A percentile compares a stretch with the other conserved stretches of the same genome.
These are phyloP conservation scores for Euthynnus affinis DNA, from an alignment of 2,797 vertebrate species.

Conservation along the genomic window DNA sequence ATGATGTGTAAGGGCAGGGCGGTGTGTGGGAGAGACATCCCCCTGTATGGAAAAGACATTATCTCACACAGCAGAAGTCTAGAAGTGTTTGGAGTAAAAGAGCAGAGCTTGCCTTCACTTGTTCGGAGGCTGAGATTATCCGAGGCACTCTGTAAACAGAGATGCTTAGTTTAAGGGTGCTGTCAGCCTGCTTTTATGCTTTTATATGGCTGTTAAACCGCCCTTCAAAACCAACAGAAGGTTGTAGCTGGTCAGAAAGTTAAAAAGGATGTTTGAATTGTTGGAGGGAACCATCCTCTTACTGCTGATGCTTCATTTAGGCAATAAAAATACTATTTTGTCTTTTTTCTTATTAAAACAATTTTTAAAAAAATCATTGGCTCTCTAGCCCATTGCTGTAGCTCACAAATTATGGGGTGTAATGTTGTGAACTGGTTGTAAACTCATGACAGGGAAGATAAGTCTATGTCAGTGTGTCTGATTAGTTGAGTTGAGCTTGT, in stretches of 20 bases:
- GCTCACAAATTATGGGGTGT: conserved; percentile 31
- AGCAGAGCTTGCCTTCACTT: conserved; percentile 37
- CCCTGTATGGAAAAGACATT: conserved; percentile 74
- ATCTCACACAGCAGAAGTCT: conserved; percentile 45
- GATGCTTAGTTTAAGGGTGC: conserved; percentile 44
- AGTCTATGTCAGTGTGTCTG: not conserved
- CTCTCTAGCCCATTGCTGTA: conserved; percentile 3
- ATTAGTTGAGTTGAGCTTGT: conserved; percentile 7
- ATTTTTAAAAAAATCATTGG: conserved; percentile 42
- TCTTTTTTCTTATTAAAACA: not conserved
- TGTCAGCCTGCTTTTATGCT: conserved; percentile 22
- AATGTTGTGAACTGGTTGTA: conserved; percentile 21
- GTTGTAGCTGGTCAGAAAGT: conserved; percentile 1
- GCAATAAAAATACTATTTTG: not conserved
- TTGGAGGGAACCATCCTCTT: too few species aligned
- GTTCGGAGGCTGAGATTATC: conserved; percentile 26
- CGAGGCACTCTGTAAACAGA: conserved; percentile 35
- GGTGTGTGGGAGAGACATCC: conserved; percentile 55
- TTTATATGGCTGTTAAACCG: conserved; percentile 38
- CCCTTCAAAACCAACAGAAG: conserved; percentile 23
- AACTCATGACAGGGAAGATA: not conserved
- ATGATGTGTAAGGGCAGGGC: conserved; percentile 56
- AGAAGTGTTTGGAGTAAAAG: conserved; percentile 12
- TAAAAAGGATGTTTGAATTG: not conserved
- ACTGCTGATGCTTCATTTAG: not conserved